Evolutionary conservation across 2,113 vertebrate species (phyloP), one percentile per base, ranked within the genome.

Genomic region (Helogale parvula): DNA sequence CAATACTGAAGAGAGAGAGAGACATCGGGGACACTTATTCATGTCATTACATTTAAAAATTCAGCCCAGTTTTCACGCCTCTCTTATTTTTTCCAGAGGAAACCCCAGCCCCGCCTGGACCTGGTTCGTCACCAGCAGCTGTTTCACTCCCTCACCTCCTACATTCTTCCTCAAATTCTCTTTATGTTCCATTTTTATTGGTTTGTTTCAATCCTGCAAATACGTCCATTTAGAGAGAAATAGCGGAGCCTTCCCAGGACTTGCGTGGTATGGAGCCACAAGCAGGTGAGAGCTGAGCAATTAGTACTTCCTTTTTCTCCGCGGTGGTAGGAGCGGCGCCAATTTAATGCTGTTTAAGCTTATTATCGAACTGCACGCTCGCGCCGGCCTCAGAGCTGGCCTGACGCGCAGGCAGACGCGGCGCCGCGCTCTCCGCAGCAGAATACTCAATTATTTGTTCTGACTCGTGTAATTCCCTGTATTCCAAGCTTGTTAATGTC

Each of bases 261-360:
- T 94, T 92, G 98, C 92, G 33, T 97, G 95, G 96, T 88, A 57
- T 92, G 79, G 29, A 98, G 97, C 98, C 98, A 98, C 97, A 98
- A 98, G 97, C 93, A 98, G 96, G 97, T 98, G 94, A 97, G 97
- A 97, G 93, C 69, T 97, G 98, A 98, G 93, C 98, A 99, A 99
- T 99, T 98, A 99, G 98, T 98, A 97, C 96, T 97, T 60, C 97
- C 97, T 95, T 97, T 96, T 98, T 98, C 98, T 98, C 98, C 69
- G 97, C 66, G 82, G 96, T 90, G 93, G 96, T 97, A 96, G 13
- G 79, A 97, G 96, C 81, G 85, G 97, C 97, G 98, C 98, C 99
- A 98, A 98, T 99, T 99, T 99, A 99, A 99, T 99, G 99, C 99
- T 99, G 98, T 99, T 99, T 99, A 99, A 99, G 99, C 99, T 99